Evolutionary conservation across 2,888 invertebrate species (phyloP).

Genomic region (Timandra comae): DNA sequence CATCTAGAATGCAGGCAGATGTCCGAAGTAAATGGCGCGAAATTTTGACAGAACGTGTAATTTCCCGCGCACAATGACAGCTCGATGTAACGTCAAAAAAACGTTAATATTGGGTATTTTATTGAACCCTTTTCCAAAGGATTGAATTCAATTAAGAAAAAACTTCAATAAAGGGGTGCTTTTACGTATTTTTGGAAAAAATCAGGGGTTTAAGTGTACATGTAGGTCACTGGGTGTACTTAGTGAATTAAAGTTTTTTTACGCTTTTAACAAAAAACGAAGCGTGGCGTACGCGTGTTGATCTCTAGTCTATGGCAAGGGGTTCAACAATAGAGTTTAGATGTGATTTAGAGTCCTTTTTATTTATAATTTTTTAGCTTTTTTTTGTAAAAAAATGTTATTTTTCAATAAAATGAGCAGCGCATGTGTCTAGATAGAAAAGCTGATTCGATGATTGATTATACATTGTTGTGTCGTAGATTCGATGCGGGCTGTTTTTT

Average conservation of each 20-base stretch:
- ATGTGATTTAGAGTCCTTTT: constrained; percentile 65
- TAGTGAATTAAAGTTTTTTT: constrained; percentile 53
- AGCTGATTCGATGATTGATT: constrained; percentile 50
- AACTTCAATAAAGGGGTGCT: constrained; percentile 55
- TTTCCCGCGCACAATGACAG: constrained; percentile 62
- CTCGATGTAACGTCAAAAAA: constrained; percentile 41
- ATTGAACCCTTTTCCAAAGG: constrained; percentile 74
- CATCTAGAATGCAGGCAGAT: constrained; percentile 46
- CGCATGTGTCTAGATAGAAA: constrained; percentile 40
- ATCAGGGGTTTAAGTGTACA: constrained; percentile 46
- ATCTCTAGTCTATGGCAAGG: constrained; percentile 51
- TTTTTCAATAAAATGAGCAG: constrained; percentile 41
- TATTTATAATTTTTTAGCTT: constrained; percentile 53
- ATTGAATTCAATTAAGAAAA: constrained; percentile 72
- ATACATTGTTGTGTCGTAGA: constrained; percentile 33
- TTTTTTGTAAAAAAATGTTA: constrained; percentile 37
- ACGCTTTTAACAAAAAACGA: constrained; percentile 36
- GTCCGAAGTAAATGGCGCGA: constrained; percentile 72
- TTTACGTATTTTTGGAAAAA: constrained; percentile 60
- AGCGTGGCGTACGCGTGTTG: constrained; percentile 64
- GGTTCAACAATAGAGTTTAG: constrained; percentile 67
- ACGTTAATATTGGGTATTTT: constrained; percentile 58
- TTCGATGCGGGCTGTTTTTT: constrained; percentile 9
- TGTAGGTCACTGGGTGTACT: constrained; percentile 69
- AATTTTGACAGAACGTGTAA: constrained; percentile 72